These are phyloP conservation scores for Bambusicola thoracicus DNA, from an alignment of 2,113 vertebrate genomes.

Conservation along the genomic window DNA sequence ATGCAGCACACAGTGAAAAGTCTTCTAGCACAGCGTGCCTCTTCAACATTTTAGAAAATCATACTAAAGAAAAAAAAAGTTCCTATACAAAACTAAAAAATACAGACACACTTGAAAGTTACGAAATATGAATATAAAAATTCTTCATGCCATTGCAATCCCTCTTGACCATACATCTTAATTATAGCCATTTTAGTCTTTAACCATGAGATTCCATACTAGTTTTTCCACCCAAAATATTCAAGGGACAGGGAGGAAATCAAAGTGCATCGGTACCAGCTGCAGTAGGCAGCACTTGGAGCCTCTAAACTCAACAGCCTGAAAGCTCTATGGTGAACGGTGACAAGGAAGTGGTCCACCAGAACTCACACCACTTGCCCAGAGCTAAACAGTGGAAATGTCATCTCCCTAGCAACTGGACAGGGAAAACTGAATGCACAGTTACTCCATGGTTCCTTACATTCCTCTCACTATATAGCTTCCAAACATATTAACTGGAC, in stretches of 20 bases:
- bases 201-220: not conserved
- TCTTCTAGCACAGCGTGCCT: not conserved
- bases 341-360: not conserved
- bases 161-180: not conserved
- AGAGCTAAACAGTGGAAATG: not conserved
- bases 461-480: not conserved
- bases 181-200: not conserved
- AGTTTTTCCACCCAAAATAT: not conserved
- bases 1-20: not conserved
- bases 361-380: not conserved
- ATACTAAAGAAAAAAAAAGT: not conserved
- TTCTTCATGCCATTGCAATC: not conserved
- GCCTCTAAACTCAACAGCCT: not conserved
- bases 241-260: not conserved
- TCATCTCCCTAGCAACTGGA: not conserved
- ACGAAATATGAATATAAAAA: not conserved
- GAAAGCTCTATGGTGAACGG: not conserved
- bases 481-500: not conserved
- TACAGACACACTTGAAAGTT: not conserved
- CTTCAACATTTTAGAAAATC: not conserved
- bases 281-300: not conserved
- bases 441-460: not conserved
- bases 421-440: not conserved
- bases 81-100: not conserved
- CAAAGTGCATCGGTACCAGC: not conserved